phyloP scores from a whole-genome alignment of 2,113 vertebrate species.

The Agelaius tricolor region DNA sequence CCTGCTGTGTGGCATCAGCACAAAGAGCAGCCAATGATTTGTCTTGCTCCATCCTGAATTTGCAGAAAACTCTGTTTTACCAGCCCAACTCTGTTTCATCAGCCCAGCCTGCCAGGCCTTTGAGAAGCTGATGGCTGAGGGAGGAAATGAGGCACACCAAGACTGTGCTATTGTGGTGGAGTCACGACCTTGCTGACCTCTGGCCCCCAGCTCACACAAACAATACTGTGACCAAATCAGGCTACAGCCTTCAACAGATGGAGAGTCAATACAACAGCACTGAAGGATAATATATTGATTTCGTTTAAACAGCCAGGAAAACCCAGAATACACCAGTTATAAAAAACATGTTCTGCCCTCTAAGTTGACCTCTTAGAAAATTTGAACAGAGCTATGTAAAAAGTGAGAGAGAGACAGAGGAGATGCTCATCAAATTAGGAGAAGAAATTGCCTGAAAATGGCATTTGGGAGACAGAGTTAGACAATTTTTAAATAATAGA shows the following conservation, averaged over 20 bases:
- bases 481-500: constrained; percentile 38
- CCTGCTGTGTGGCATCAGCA: not conserved
- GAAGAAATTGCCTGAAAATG: constrained; percentile 2
- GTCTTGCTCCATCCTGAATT: not conserved
- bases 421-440: constrained; percentile 28
- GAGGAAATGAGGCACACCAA: not conserved
- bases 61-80: not conserved
- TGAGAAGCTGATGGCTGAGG: not conserved
- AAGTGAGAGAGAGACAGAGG: not conserved
- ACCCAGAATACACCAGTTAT: not conserved
- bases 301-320: constrained; percentile 2
- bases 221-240: constrained; percentile 19
- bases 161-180: not conserved
- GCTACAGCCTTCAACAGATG: constrained; percentile 15
- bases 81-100: not conserved
- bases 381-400: constrained; percentile 10
- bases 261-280: constrained; percentile 5
- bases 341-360: constrained; percentile 11
- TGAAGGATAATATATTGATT: constrained; percentile 53
- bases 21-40: not conserved
- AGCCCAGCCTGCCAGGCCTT: not conserved
- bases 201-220: constrained; percentile 1
- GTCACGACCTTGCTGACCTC: not conserved
- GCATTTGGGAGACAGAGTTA: not conserved
- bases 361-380: constrained; percentile 27